These are phyloP conservation scores for Amphimedon queenslandica DNA, from an alignment of 37 sponge, comb jelly and placozoan genomes.

Conservation along the genomic window DNA sequence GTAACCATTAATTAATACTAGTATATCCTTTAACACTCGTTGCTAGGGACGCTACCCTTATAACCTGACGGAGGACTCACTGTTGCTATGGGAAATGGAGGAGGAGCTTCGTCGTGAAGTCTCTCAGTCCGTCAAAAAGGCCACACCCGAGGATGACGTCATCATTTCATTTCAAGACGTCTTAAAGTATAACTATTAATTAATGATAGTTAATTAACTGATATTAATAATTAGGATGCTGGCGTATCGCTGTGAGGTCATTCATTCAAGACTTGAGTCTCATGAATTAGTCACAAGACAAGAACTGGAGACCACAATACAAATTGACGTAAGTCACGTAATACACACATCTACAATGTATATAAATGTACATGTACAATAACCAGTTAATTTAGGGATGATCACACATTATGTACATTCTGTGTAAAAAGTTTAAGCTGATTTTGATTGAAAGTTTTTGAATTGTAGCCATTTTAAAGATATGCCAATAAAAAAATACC, in stretches of 20 bases:
- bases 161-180: too few species aligned
- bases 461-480: too few species aligned
- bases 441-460: too few species aligned
- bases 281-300: conserved; percentile 56
- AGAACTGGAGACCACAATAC: conserved; percentile 63
- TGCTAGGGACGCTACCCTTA: conserved; percentile 35
- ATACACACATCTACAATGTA: too few species aligned
- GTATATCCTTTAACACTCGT: too few species aligned
- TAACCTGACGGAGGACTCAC: conserved; percentile 18
- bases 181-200: too few species aligned
- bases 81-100: conserved; percentile 64
- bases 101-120: conserved; percentile 40
- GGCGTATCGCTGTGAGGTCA: conserved; percentile 64
- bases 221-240: conserved; percentile 37
- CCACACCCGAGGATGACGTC: neutral
- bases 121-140: neutral
- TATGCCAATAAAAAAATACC: too few species aligned
- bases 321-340: conserved; percentile 61
- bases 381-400: too few species aligned
- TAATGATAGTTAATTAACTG: neutral
- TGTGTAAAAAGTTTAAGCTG: too few species aligned
- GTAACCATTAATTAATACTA: too few species aligned
- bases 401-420: too few species aligned
- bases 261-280: conserved; percentile 54
- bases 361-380: too few species aligned